Evolutionary conservation across 2,113 vertebrate species (phyloP).

Genomic region (Ammospiza nelsoni): DNA sequence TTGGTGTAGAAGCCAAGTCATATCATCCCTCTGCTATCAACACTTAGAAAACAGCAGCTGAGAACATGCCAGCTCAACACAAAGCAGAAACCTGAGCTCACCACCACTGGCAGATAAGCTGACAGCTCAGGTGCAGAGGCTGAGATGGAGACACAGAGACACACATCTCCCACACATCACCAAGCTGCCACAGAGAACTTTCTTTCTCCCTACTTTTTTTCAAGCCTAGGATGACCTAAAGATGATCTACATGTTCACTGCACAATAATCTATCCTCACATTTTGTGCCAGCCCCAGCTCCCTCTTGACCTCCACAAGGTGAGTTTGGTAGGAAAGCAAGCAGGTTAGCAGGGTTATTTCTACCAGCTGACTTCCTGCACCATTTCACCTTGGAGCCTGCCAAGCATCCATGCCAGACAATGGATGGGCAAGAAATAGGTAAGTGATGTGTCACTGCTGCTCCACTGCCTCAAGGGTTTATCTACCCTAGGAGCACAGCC

Average conservation of each 20-base stretch:
- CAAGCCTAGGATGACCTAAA: not conserved
- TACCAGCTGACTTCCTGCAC: not conserved
- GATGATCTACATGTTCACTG: not conserved
- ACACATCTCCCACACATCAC: not conserved
- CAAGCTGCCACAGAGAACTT: not conserved
- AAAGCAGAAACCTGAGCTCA: not conserved
- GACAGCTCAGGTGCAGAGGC: not conserved
- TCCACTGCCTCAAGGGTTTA: not conserved
- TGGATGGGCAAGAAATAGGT: fast-evolving
- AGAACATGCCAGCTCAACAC: not conserved
- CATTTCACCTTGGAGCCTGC: not conserved
- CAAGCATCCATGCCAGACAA: fast-evolving
- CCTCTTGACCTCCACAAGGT: not conserved
- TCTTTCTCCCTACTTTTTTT: not conserved
- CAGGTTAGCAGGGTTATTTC: not conserved
- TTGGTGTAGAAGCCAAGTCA: not conserved
- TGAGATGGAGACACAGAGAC: not conserved
- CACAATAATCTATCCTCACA: not conserved
- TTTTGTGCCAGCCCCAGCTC: not conserved
- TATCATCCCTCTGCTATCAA: not conserved
- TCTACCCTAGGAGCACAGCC: not conserved
- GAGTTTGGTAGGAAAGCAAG: not conserved
- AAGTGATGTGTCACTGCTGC: not conserved
- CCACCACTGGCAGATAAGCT: not conserved
- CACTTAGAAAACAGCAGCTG: not conserved